Evolutionary conservation across 2,113 vertebrate species (phyloP).

Genomic region (Gadus macrocephalus): DNA sequence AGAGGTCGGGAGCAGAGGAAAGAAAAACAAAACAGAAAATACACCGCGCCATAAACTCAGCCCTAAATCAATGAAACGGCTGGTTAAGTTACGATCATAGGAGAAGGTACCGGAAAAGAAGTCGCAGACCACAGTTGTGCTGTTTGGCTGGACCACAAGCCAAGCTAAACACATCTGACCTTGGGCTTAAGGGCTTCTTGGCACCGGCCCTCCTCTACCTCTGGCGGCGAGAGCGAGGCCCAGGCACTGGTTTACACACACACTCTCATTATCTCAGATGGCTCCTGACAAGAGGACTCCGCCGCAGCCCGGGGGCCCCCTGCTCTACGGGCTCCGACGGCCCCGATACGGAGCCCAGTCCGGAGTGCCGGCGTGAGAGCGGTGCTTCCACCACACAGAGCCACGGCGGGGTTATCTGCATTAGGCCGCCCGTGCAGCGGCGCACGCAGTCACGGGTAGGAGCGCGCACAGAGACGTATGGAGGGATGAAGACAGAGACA

Average conservation of each 20-base stretch:
- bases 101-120: slow-evolving; percentile 41
- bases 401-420: too few species aligned
- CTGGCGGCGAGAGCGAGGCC: slow-evolving; percentile 9
- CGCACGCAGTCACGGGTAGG: too few species aligned
- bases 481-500: background rate
- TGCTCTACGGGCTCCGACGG: too few species aligned
- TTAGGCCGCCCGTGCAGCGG: background rate
- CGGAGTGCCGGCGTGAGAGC: too few species aligned
- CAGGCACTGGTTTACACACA: slow-evolving; percentile 20
- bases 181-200: slow-evolving; percentile 22
- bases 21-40: slow-evolving; percentile 25
- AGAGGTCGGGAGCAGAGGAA: slow-evolving; percentile 34
- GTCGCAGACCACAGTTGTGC: slow-evolving; percentile 29
- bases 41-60: background rate
- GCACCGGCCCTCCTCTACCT: slow-evolving; percentile 22
- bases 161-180: slow-evolving; percentile 54
- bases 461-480: slow-evolving; percentile 11
- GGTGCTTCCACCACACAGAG: too few species aligned
- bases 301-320: too few species aligned
- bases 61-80: slow-evolving; percentile 40
- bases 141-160: slow-evolving; percentile 19
- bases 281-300: background rate
- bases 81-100: slow-evolving; percentile 33
- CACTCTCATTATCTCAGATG: background rate
- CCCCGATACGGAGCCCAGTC: too few species aligned